Evolutionary conservation across 2,113 vertebrate species (phyloP), one percentile per base, ranked within the genome.

Genomic region (Geococcyx californianus): DNA sequence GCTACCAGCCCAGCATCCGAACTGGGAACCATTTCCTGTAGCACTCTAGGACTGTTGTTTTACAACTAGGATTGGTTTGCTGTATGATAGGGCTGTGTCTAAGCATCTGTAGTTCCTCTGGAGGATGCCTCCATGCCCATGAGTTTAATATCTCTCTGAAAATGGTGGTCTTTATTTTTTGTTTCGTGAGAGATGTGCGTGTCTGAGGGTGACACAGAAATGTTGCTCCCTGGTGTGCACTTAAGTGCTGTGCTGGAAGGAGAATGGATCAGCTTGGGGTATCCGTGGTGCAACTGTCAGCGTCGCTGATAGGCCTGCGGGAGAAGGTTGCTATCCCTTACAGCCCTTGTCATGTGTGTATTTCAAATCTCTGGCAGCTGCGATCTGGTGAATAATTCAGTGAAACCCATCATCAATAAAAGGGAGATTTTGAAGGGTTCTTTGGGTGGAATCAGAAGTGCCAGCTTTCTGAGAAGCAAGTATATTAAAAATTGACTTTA

Each of bases 331-430:
- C 92, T 89, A 10, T 69, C 91, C 4, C 6, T 73, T 15, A 23
- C 28, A 66, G 68, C 63, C 86, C 89, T 64, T 80, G 86, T 86
- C 63, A 29, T 3, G 3, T 42, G 54, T 31, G 45, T 38, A 36
- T 85, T 93, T 76, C 66, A 90, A 79, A 84, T 79, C 93, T 60
- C 68, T 17, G 51, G 89, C 96, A 95, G 91, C 94, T 95, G 86
- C 2, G 42, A 84, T 49, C 76, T 60, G 72, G 94, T 96, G 93
- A 96, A 96, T 95, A 96, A 96, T 95, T 94, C 93, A 95, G 87
- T 28, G 13, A 52, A 83, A 81, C 31, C 80, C 89, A 83, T 92
- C 77, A 42, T 26, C 0, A 7, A 90, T 87, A 66, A 92, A 92
- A 95, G 83, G 73, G 83, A 80, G 76, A 51, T 62, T 95, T 56